phyloP scores from a whole-genome alignment of 2,797 vertebrate genomes.

The Petrocephalus sullivani region DNA sequence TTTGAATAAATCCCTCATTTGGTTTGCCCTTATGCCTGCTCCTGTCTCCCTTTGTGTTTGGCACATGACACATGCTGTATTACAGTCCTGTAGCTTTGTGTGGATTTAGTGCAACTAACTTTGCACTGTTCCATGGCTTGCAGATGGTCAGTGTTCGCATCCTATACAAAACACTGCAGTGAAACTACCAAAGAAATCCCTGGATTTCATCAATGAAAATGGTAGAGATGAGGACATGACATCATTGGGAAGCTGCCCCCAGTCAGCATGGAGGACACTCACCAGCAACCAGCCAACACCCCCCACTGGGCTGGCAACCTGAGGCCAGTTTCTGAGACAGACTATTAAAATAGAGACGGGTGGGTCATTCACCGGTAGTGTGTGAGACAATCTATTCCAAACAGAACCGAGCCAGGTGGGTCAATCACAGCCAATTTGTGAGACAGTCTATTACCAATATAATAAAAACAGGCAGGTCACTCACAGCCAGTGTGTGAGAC shows the following conservation, averaged over 20 bases:
- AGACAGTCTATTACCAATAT: fast-evolving
- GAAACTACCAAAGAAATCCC: background rate
- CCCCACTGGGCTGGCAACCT: background rate
- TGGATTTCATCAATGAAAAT: background rate
- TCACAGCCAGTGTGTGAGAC: background rate
- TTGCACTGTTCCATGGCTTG: background rate
- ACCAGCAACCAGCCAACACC: background rate
- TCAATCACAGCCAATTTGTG: background rate
- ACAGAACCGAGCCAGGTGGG: background rate
- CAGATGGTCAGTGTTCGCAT: background rate
- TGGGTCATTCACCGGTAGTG: background rate
- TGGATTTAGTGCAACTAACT: background rate
- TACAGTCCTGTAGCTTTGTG: background rate
- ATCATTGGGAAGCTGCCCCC: background rate
- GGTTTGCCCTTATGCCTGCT: too few relatives aligned
- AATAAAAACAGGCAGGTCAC: background rate
- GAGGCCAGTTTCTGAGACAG: background rate
- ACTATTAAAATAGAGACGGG: background rate
- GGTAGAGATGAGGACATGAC: background rate
- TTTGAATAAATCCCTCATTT: too few relatives aligned
- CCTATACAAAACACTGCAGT: background rate
- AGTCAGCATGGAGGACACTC: background rate
- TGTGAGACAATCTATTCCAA: background rate
- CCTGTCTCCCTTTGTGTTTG: too few relatives aligned
- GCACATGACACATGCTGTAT: background rate